phyloP scores from a whole-genome alignment of 2,888 invertebrate genomes.

The Apotomis capreana region DNA sequence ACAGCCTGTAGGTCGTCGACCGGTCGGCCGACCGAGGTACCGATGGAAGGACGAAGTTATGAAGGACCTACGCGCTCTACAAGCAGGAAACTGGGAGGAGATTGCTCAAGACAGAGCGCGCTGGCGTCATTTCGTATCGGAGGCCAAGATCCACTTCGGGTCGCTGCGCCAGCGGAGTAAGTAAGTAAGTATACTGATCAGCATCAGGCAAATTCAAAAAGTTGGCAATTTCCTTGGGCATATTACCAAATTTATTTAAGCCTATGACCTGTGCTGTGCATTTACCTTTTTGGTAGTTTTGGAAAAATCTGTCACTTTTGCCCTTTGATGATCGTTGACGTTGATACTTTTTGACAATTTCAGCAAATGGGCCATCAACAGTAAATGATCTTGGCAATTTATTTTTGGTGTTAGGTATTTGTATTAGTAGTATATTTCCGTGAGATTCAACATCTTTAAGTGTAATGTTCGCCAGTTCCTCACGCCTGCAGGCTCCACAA shows the following conservation, averaged over 20 bases:
- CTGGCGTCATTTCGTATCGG: too few relatives aligned
- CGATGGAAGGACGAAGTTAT: too few relatives aligned
- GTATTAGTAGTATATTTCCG: constrained; percentile 18
- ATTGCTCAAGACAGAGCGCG: too few relatives aligned
- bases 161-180: too few relatives aligned
- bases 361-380: constrained; percentile 25
- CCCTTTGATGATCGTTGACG: constrained; percentile 35
- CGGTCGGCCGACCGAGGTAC: too few relatives aligned
- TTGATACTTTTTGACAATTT: constrained; percentile 43
- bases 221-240: constrained; percentile 45
- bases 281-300: constrained; percentile 42
- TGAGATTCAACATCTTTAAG: not conserved
- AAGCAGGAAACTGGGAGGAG: too few relatives aligned
- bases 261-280: constrained; percentile 41
- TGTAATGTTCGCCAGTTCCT: too few relatives aligned
- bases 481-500: too few relatives aligned
- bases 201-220: constrained; percentile 41
- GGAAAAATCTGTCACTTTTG: constrained; percentile 44
- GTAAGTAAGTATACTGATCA: too few relatives aligned
- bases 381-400: constrained; percentile 42
- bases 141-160: too few relatives aligned
- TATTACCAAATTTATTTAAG: constrained; percentile 32
- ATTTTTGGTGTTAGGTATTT: constrained; percentile 39
- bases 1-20: too few relatives aligned
- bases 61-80: too few relatives aligned